phyloP scores from a whole-genome alignment of 1,140 invertebrate species.

The Papilio dardanus region DNA sequence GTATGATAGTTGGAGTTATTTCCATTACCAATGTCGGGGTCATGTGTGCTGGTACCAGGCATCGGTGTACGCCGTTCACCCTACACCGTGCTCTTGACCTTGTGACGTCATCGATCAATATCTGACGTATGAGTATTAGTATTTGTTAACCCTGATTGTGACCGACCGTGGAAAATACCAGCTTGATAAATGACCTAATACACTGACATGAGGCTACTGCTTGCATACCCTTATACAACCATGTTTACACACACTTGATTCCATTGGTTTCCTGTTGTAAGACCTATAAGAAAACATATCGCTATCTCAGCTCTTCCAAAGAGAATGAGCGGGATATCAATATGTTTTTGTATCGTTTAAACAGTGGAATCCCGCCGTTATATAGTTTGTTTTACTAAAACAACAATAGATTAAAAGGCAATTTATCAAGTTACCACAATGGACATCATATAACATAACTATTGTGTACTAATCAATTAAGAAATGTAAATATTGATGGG shows the following conservation, averaged over 20 bases:
- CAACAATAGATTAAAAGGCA: not conserved
- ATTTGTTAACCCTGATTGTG: slow-evolving; percentile 46
- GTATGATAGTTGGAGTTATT: not conserved
- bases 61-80: slow-evolving; percentile 38
- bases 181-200: slow-evolving; percentile 58
- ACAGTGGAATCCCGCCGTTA: not conserved
- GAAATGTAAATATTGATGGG: slow-evolving; percentile 32
- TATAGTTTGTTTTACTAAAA: not conserved
- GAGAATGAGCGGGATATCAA: not conserved
- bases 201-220: slow-evolving; percentile 42
- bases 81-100: slow-evolving; percentile 60
- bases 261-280: not conserved
- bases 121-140: slow-evolving; percentile 46
- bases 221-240: slow-evolving; percentile 38
- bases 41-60: slow-evolving; percentile 14
- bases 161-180: slow-evolving; percentile 49
- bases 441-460: not conserved
- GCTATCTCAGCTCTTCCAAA: not conserved
- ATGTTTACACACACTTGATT: not conserved
- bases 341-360: not conserved
- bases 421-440: slow-evolving; percentile 13
- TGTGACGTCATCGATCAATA: slow-evolving; percentile 64
- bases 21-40: slow-evolving; percentile 38
- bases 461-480: not conserved
- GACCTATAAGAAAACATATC: not conserved